phyloP scores from a whole-genome alignment of 2,797 vertebrate species.

The Spondyliosoma cantharus region DNA sequence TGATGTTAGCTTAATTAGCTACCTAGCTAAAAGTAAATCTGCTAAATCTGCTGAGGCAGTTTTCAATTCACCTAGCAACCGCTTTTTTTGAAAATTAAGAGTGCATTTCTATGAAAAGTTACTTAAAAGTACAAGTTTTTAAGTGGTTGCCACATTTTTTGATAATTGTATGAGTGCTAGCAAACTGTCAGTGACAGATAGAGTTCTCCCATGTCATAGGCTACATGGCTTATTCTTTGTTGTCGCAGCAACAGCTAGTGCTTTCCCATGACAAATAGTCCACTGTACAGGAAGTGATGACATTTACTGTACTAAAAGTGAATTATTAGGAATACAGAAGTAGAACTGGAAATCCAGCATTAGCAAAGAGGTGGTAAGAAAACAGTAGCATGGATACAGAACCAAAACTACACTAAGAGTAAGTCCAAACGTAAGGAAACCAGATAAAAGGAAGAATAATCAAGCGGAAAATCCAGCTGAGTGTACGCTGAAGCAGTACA shows the following conservation, averaged over 20 bases:
- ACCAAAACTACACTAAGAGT: neutral
- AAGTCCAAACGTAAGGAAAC: neutral
- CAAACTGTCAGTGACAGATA: neutral
- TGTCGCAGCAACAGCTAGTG: neutral
- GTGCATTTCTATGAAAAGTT: too few species aligned
- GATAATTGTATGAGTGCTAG: neutral
- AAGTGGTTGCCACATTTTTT: neutral
- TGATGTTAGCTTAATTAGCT: neutral
- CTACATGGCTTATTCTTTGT: neutral
- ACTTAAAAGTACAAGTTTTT: neutral
- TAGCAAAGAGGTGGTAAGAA: neutral
- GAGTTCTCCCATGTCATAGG: neutral
- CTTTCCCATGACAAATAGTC: neutral
- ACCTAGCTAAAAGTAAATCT: neutral
- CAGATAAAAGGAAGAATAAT: neutral
- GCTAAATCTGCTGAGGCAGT: neutral
- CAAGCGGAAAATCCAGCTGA: neutral
- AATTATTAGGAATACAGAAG: constrained; percentile 28
- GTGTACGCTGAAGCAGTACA: too few species aligned
- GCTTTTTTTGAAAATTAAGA: neutral
- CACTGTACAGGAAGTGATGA: neutral
- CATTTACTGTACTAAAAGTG: neutral
- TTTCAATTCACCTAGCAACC: neutral
- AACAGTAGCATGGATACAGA: neutral
- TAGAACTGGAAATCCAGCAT: neutral